Conservation (phyloP, 1,140 invertebrate species). For the Hyphantria cunea region DNA sequence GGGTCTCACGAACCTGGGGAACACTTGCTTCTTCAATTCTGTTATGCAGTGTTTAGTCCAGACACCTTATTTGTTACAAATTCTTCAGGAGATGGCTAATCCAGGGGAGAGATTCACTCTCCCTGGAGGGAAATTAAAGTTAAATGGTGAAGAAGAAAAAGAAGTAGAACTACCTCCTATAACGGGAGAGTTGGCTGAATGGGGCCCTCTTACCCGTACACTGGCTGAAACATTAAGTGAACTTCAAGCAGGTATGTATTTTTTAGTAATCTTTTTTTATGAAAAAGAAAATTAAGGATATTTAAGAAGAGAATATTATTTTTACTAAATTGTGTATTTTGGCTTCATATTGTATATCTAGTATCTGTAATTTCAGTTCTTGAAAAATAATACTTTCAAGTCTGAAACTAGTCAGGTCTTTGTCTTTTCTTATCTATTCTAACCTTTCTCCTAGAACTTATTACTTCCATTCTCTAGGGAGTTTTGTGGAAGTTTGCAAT, state of each 20-base stretch:
- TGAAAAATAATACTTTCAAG: too few species aligned
- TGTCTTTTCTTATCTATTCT: too few species aligned
- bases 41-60: slow-evolving; percentile 95
- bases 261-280: too few species aligned
- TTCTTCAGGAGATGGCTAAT: slow-evolving; percentile 87
- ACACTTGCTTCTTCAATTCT: slow-evolving; percentile 98
- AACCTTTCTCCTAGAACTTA: too few species aligned
- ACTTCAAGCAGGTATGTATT: slow-evolving; percentile 82
- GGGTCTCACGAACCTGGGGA: slow-evolving; percentile 94
- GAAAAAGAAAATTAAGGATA: too few species aligned
- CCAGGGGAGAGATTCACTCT: slow-evolving; percentile 86
- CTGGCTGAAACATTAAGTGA: slow-evolving; percentile 87
- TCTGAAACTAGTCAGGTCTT: too few species aligned
- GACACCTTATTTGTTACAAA: slow-evolving; percentile 89
- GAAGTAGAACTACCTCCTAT: slow-evolving; percentile 83
- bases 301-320: too few species aligned
- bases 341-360: too few species aligned
- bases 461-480: too few species aligned
- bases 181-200: slow-evolving; percentile 86
- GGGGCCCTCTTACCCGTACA: slow-evolving; percentile 86
- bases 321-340: too few species aligned
- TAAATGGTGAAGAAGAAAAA: slow-evolving; percentile 59
- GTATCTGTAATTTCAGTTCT: too few species aligned
- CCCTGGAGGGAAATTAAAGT: slow-evolving; percentile 85
- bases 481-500: too few species aligned